Conservation (phyloP, 2,797 vertebrate genomes). For the Epinephelus awoara region DNA sequence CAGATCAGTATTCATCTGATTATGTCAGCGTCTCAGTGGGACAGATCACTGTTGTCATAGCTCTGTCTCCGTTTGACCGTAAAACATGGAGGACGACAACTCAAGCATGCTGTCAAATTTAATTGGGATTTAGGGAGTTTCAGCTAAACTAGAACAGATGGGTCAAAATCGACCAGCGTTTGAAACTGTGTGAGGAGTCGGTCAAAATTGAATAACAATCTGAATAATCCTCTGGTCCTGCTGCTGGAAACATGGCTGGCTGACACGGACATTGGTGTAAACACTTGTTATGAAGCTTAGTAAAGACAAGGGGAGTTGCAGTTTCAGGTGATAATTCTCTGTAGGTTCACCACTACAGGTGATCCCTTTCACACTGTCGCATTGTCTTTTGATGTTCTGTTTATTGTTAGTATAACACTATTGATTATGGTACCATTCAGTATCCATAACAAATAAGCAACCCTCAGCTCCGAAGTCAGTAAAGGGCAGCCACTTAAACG, state of each 20-base stretch:
- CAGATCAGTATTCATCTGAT: slow-evolving; percentile 33
- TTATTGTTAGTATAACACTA: neutral
- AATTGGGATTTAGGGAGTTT: slow-evolving; percentile 45
- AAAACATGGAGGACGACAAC: slow-evolving; percentile 42
- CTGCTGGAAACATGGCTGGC: too few species aligned
- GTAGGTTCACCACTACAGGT: neutral
- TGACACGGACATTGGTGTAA: too few species aligned
- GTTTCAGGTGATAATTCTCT: neutral
- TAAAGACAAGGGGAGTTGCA: neutral
- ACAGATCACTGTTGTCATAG: slow-evolving; percentile 30
- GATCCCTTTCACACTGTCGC: neutral
- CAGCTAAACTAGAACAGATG: slow-evolving; percentile 27
- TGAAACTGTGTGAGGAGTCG: neutral
- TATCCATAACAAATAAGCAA: neutral
- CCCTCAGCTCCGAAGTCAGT: too few species aligned
- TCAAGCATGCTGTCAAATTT: slow-evolving; percentile 41
- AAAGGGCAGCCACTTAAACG: too few species aligned
- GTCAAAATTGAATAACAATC: too few species aligned
- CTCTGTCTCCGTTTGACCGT: slow-evolving; percentile 34
- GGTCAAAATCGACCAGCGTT: slow-evolving; percentile 29
- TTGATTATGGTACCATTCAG: neutral
- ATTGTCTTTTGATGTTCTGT: neutral
- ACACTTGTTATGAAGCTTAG: neutral
- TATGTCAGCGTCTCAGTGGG: slow-evolving; percentile 31
- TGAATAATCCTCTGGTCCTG: too few species aligned